These are phyloP conservation scores for Sparidentex hasta DNA, from an alignment of 2,797 vertebrate genomes.

Conservation along the genomic window DNA sequence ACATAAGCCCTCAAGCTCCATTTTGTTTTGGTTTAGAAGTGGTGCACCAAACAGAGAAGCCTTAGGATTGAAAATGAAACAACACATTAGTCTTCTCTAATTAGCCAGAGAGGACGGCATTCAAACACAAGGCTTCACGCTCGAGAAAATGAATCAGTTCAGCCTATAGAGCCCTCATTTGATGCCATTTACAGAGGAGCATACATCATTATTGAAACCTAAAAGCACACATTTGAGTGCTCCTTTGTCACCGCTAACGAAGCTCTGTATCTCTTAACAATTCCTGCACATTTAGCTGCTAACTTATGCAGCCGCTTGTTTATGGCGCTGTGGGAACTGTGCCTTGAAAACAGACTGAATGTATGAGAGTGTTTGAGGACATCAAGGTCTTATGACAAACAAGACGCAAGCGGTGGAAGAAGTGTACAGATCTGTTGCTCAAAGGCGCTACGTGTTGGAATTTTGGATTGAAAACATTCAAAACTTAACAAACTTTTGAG, in stretches of 20 bases:
- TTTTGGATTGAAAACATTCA: no score
- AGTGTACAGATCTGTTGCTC: background rate
- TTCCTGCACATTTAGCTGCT: constrained; percentile 27
- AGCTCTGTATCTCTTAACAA: constrained; percentile 51
- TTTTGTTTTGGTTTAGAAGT: constrained; percentile 32
- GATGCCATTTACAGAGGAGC: constrained; percentile 47
- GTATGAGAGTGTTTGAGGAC: constrained; percentile 12
- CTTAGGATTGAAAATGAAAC: constrained; percentile 32
- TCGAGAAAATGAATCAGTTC: constrained; percentile 42
- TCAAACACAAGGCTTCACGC: constrained; percentile 42
- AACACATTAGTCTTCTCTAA: constrained; percentile 58
- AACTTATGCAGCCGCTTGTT: constrained; percentile 55
- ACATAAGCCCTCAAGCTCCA: constrained; percentile 18
- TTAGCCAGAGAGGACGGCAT: constrained; percentile 45
- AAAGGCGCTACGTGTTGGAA: no score
- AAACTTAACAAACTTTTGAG: no score
- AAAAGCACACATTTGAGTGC: constrained; percentile 59
- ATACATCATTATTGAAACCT: constrained; percentile 59
- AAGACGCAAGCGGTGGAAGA: background rate
- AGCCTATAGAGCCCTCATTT: constrained; percentile 39
- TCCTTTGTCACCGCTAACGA: constrained; percentile 63
- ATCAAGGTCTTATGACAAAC: background rate
- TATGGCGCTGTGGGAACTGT: constrained; percentile 42
- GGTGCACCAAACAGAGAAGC: constrained; percentile 5
- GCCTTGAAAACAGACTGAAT: constrained; percentile 16